Percentiles rank a stretch among this genome's conserved stretches.
Evolutionary conservation across 64 coral and sea anemone genomes (phyloP).

Genomic region (Actinia tenebrosa): DNA sequence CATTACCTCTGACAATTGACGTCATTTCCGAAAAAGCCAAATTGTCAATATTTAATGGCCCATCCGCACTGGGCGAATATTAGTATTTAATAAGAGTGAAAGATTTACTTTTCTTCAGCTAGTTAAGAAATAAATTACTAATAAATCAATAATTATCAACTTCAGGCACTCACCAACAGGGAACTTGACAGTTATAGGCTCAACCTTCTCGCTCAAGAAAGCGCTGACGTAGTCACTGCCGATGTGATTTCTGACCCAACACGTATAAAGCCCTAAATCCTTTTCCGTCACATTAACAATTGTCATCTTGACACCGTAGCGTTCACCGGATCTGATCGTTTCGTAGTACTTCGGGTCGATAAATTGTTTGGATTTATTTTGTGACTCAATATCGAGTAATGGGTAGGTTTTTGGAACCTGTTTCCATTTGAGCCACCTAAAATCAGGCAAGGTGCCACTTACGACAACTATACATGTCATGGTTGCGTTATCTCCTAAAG

Average conservation of each 20-base stretch:
- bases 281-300: conserved; percentile 72
- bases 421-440: conserved; percentile 91
- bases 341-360: conserved; percentile 60
- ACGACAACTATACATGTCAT: conserved; percentile 76
- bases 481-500: conserved; percentile 53
- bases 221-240: conserved; percentile 63
- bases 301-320: conserved; percentile 48
- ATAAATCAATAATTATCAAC: neutral
- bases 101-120: neutral
- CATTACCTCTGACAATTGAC: too few species aligned
- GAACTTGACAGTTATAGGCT: neutral
- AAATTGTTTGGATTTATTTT: conserved; percentile 33
- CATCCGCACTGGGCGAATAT: too few species aligned
- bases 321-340: conserved; percentile 28
- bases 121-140: neutral
- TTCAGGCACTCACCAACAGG: conserved; percentile 30
- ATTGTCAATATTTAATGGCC: too few species aligned
- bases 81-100: neutral
- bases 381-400: neutral
- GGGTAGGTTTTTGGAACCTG: conserved; percentile 45
- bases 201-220: conserved; percentile 50
- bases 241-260: conserved; percentile 81
- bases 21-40: too few species aligned
- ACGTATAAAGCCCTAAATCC: conserved; percentile 89
- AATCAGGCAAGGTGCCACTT: conserved; percentile 87